Percentiles rank a stretch among this genome's conserved stretches.
phyloP scores from a whole-genome alignment of 2,888 invertebrate genomes.

The Hydrotaea cyrtoneurina region DNA sequence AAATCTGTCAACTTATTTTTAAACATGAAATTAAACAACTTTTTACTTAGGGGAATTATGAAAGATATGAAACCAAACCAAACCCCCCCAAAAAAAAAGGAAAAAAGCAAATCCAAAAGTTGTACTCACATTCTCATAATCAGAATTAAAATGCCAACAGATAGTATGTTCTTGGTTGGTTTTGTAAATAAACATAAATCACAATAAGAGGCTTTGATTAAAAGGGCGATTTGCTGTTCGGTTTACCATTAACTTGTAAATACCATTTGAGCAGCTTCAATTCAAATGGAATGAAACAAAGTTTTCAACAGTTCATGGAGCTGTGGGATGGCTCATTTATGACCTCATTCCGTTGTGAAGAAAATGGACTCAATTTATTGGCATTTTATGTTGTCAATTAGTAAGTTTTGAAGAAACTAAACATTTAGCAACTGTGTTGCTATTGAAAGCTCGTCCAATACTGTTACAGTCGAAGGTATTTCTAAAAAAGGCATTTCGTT shows the following conservation, averaged over 20 bases:
- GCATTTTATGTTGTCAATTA: too few species aligned
- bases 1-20: conserved; percentile 39
- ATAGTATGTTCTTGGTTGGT: not conserved
- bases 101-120: not conserved
- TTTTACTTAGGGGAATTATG: conserved; percentile 41
- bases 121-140: not conserved
- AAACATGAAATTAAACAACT: conserved; percentile 31
- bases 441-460: too few species aligned
- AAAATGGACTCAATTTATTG: too few species aligned
- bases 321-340: too few species aligned
- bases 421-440: too few species aligned
- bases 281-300: too few species aligned
- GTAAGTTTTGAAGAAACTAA: too few species aligned
- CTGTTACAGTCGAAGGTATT: too few species aligned
- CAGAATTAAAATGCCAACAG: too few species aligned
- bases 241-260: not conserved
- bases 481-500: too few species aligned
- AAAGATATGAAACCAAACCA: conserved; percentile 17
- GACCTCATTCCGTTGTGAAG: too few species aligned
- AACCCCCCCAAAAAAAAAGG: not conserved
- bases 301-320: too few species aligned
- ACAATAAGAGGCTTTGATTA: conserved; percentile 25
- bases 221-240: not conserved
- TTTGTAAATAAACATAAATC: conserved; percentile 2
- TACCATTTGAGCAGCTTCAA: not conserved